Conservation (phyloP, 2,797 vertebrate species). For the Galagoides demidoff region DNA sequence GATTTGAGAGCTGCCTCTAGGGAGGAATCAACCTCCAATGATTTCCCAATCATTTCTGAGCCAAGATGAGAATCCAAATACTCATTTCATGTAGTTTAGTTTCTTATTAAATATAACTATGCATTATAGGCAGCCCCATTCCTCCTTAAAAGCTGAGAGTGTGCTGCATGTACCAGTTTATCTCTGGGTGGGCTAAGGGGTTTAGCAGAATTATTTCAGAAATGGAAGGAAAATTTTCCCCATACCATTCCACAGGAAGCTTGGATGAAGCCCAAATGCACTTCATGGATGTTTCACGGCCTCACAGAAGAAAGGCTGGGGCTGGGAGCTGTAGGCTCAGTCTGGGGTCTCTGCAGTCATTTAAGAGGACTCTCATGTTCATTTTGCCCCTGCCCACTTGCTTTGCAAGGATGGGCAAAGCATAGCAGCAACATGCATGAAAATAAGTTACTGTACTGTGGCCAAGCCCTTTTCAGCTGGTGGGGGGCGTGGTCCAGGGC, state of each 20-base stretch:
- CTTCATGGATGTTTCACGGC: too few species aligned
- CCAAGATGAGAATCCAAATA: slow-evolving; percentile 1
- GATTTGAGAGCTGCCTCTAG: not conserved
- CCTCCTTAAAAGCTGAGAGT: too few species aligned
- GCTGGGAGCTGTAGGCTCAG: too few species aligned
- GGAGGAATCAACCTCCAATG: not conserved
- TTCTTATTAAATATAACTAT: not conserved
- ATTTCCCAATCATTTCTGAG: not conserved
- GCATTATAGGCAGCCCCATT: not conserved
- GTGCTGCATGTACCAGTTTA: not conserved
- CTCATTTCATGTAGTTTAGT: not conserved
- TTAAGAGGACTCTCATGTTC: not conserved
- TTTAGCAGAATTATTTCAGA: not conserved
- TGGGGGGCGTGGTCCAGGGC: not conserved
- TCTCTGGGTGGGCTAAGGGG: not conserved
- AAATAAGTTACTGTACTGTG: not conserved
- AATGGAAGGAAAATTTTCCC: not conserved
- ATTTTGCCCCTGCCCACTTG: not conserved
- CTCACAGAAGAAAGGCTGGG: not conserved
- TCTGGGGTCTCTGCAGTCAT: not conserved
- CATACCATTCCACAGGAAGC: not conserved
- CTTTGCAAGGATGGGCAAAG: not conserved
- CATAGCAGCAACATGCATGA: not conserved
- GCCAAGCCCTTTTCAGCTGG: too few species aligned
- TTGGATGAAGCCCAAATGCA: not conserved